phyloP scores from a whole-genome alignment of 2,113 vertebrate species.

The Bubalus kerabau region DNA sequence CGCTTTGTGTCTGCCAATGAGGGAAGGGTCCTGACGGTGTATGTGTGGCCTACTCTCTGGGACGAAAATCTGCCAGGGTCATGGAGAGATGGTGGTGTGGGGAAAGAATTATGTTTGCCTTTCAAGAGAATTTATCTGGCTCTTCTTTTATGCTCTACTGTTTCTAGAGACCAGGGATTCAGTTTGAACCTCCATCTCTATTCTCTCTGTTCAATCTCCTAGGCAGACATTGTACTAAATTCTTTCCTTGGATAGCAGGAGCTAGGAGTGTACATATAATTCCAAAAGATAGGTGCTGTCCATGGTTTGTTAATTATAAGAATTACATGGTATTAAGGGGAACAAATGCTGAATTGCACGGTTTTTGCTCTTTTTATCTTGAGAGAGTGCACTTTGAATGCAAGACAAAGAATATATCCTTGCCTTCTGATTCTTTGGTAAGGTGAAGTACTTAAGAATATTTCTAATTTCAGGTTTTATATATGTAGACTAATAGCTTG shows the following conservation, averaged over 20 bases:
- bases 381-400: neutral
- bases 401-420: neutral
- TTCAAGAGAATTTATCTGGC: neutral
- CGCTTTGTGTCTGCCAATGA: neutral
- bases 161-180: neutral
- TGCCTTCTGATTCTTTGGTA: conserved; percentile 40
- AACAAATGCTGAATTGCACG: neutral
- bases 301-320: neutral
- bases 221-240: neutral
- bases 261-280: neutral
- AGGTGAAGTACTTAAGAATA: conserved; percentile 34
- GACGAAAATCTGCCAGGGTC: neutral
- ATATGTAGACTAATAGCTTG: neutral
- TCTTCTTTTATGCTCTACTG: neutral
- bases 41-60: fast-evolving
- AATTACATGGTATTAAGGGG: neutral
- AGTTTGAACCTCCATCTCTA: neutral
- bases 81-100: too few species aligned
- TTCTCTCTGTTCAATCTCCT: neutral
- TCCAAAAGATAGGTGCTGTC: neutral
- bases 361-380: neutral
- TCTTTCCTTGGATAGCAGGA: neutral
- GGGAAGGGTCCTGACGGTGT: neutral
- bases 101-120: neutral
- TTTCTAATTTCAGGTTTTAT: neutral